A percentile compares a stretch with the other conserved stretches of the same genome.
These are phyloP conservation scores for Lamellibrachia luymesi DNA, from an alignment of 1,140 invertebrate genomes.

Conservation along the genomic window DNA sequence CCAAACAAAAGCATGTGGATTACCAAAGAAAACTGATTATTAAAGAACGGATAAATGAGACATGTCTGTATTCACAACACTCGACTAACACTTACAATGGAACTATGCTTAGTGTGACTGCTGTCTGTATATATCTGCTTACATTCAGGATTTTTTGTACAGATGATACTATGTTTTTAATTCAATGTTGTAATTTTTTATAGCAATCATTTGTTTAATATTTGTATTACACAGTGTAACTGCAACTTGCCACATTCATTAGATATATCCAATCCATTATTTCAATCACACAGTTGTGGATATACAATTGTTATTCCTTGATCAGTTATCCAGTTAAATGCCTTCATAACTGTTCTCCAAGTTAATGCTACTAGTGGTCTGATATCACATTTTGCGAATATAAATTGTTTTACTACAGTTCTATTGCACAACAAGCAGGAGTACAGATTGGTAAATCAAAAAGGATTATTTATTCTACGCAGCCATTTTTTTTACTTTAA, in stretches of 20 bases:
- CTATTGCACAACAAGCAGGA: background rate
- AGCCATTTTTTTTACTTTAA: background rate
- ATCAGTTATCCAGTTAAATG: background rate
- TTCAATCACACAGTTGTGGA: background rate
- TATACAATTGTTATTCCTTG: background rate
- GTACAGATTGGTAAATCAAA: background rate
- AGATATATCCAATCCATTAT: background rate
- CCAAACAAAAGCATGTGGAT: no score
- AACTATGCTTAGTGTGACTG: background rate
- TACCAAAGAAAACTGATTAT: no score
- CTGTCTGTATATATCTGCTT: background rate
- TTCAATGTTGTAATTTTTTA: background rate
- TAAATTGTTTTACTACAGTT: background rate
- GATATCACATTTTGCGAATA: background rate
- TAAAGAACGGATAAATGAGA: no score
- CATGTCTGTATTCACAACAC: no score
- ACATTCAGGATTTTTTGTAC: background rate
- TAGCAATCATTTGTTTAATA: background rate
- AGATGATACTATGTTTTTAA: background rate
- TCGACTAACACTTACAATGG: background rate
- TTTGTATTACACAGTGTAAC: background rate
- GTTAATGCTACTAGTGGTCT: background rate
- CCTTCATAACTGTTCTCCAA: background rate
- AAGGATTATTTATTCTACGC: background rate
- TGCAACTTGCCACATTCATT: background rate